Conservation (phyloP, 2,888 invertebrate genomes). For the Drosophila antonietae region DNA sequence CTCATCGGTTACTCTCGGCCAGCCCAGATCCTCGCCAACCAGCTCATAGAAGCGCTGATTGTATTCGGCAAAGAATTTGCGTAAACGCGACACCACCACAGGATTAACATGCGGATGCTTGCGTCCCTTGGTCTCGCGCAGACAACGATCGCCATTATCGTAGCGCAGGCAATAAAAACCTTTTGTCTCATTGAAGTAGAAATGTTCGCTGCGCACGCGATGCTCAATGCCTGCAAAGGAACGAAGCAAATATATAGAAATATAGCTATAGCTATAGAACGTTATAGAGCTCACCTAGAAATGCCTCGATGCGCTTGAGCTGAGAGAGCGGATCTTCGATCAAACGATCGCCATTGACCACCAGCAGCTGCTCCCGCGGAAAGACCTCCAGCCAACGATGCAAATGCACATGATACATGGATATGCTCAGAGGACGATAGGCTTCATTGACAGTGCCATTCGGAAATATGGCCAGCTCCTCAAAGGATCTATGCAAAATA, state of each 20-base stretch:
- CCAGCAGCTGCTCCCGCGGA: slow-evolving; percentile 94
- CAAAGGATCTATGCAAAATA: slow-evolving; percentile 87
- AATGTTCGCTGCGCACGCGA: slow-evolving; percentile 92
- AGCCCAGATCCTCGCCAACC: slow-evolving; percentile 96
- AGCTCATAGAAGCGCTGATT: slow-evolving; percentile 96
- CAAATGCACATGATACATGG: slow-evolving; percentile 95
- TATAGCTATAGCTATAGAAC: too few relatives aligned
- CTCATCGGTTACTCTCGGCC: slow-evolving; percentile 91
- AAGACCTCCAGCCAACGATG: slow-evolving; percentile 97
- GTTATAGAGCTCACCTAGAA: slow-evolving; percentile 88
- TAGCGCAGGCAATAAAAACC: slow-evolving; percentile 97
- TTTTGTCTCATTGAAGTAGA: slow-evolving; percentile 98
- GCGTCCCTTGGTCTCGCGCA: slow-evolving; percentile 92
- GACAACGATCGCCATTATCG: slow-evolving; percentile 93
- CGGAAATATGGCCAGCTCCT: slow-evolving; percentile 91
- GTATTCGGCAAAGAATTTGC: slow-evolving; percentile 95
- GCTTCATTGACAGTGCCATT: slow-evolving; percentile 94
- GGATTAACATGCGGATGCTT: slow-evolving; percentile 94
- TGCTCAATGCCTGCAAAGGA: slow-evolving; percentile 83
- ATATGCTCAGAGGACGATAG: slow-evolving; percentile 93
- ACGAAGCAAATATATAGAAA: background rate
- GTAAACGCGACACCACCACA: slow-evolving; percentile 90
- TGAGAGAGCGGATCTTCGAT: slow-evolving; percentile 96
- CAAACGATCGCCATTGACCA: slow-evolving; percentile 97
- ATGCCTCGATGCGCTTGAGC: slow-evolving; percentile 93